phyloP scores from a whole-genome alignment of 2,888 invertebrate genomes.

The Sipunculus nudus region DNA sequence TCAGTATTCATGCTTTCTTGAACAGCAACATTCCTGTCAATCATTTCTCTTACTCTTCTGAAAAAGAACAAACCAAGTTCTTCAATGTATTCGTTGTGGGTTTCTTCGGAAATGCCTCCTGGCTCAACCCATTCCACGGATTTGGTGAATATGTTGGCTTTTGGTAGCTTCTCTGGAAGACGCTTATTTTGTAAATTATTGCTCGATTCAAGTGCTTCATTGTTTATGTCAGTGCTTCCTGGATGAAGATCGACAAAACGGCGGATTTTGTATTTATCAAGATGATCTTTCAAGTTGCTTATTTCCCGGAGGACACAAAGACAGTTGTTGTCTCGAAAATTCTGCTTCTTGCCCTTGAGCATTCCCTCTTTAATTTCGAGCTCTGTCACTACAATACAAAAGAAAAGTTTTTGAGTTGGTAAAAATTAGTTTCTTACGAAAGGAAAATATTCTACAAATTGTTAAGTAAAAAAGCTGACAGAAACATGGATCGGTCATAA shows the following conservation, averaged over 20 bases:
- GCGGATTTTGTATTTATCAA: conserved; percentile 26
- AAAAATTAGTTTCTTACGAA: no score
- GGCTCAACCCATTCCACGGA: conserved; percentile 44
- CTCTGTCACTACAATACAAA: conserved; percentile 33
- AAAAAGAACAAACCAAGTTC: conserved; percentile 45
- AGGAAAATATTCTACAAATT: background rate
- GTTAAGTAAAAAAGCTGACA: no score
- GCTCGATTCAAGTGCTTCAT: conserved; percentile 43
- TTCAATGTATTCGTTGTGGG: conserved; percentile 46
- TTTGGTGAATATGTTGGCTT: conserved; percentile 17
- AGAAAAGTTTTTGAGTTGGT: background rate
- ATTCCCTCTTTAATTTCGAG: conserved; percentile 23
- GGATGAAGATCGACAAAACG: conserved; percentile 44
- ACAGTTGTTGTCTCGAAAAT: conserved; percentile 9
- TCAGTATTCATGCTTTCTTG: conserved; percentile 37
- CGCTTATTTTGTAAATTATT: conserved; percentile 40
- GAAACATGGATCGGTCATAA: no score
- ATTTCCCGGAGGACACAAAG: conserved; percentile 21
- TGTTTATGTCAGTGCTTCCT: conserved; percentile 27
- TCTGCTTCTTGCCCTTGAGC: background rate
- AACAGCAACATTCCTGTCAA: conserved; percentile 42
- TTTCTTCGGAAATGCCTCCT: conserved; percentile 43
- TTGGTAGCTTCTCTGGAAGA: conserved; percentile 22
- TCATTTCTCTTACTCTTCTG: conserved; percentile 38
- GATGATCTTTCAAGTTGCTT: conserved; percentile 8